Base-by-base conservation (phyloP, 2,797 vertebrate species). In the Pseudomugil tenellus region DNA sequence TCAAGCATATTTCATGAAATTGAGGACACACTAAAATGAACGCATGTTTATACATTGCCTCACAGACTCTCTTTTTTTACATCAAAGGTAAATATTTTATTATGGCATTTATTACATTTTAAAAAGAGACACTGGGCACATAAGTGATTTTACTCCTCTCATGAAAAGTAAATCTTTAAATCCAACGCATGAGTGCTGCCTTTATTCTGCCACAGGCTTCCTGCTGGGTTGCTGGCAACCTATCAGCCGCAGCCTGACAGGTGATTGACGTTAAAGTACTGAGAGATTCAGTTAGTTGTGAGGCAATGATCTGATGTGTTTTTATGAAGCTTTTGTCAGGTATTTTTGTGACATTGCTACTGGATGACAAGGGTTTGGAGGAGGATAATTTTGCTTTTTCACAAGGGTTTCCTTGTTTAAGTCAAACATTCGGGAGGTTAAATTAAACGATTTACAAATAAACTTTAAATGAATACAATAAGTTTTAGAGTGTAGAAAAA, bases 231-330 rank as follows among this genome's bases (percentile, higher is more conserved):
- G 63, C 73, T 84, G 85, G 79, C 84, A 91, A 79, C 74, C 75
- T 46, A 84, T 89, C 84, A 85, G 53, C 80, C 21, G 2, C 0
- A 28, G 39, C 58, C 55, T 89, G 89, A 90, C 89, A 91, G 74
- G 66, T 91, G 90, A 91, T 57, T 85, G 89, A 89, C 90, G 86
- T 83, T 77, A 84, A 87, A 91, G 87, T 82, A 87, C 81, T 76
- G 35, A 79, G 43, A 76, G 80, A 81, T 83, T 79, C 54, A n/a
- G 65, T 74, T 53, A 76, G 73, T 76, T 79, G 64, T 79, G 76
- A 83, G 76, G 41, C 31, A 41, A 63, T 61, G 65, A 71, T 76
- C 70, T 75, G 60, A 76, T 70, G 54, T 29, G 52, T 77, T 84
- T 73, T 70, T 80, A 67, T 70, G 66, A 84, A 69, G 75, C 70